Percentiles rank a stretch among this genome's conserved stretches.
Evolutionary conservation across 2,113 vertebrate species (phyloP).

Genomic region (Neoarius graeffei): DNA sequence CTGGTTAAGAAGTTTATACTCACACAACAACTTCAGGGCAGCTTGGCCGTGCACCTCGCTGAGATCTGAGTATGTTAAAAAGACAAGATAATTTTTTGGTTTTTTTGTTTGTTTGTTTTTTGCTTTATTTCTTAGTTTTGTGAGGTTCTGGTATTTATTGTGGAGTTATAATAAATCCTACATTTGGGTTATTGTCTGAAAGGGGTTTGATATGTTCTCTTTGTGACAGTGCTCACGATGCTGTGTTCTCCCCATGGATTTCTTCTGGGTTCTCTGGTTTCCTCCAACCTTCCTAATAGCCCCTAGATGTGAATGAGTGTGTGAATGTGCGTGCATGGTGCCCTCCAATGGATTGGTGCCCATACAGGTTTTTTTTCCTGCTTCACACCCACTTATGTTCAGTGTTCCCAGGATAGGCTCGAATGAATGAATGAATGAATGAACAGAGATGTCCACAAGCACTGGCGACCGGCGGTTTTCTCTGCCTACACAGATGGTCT

Average conservation of each 20-base stretch:
- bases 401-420: neutral
- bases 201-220: neutral
- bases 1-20: neutral
- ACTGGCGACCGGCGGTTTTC: no score
- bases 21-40: neutral
- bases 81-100: neutral
- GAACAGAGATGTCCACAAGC: no score
- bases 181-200: neutral
- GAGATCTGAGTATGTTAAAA: neutral
- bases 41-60: no score
- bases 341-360: neutral
- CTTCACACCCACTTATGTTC: neutral
- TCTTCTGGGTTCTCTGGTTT: neutral
- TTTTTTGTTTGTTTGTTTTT: neutral
- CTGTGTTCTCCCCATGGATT: neutral
- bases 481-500: no score
- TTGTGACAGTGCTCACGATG: neutral
- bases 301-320: neutral
- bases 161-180: neutral
- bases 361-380: neutral
- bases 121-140: neutral
- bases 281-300: neutral
- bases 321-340: neutral
- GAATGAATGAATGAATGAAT: no score
- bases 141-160: neutral